Evolutionary conservation across 2,888 invertebrate species (phyloP), one percentile per base, ranked within the genome.

Genomic region (Melinaea menophilus): DNA sequence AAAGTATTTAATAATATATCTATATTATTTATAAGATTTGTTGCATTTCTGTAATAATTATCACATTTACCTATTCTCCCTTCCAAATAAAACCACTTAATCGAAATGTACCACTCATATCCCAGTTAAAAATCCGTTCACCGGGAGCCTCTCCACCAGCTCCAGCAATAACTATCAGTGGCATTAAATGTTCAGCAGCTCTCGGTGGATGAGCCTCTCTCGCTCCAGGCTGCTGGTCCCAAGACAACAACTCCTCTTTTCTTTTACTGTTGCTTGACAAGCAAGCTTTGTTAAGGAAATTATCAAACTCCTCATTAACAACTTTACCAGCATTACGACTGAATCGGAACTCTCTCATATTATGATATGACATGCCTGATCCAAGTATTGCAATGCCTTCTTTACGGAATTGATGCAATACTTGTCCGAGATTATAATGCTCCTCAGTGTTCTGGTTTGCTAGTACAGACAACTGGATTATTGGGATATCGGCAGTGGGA

Each of bases 361-460:
- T 90, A 55, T 90, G 90, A 54, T 87, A 90, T 0, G 90, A 89
- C 90, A 90, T 90, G 0, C 90, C 90, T 0, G 90, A 90, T 0
- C 90, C 90, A 0, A 90, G 64, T 2, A 90, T 67, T 0, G 88
- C 88, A 1, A 90, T 69, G 0, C 89, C 90, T 69, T 90, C 89
- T 73, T 85, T 87, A 2, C 90, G 73, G 62, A 88, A 86, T 47
- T 86, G 72, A 1, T 84, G 70, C 45, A 90, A 73, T 0, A 71
- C 80, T 76, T 85, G 70, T 0, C 90, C 90, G 0, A 90, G 56
- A 56, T 82, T 82, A 61, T 87, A 90, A 73, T 90, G 90, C 31
- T 84, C 68, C 37, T 80, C 83, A 0, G 89, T 73, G 62, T 88
- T 82, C 69, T 90, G 90, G 61, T 76, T 88, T 1, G 72, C 72